These are phyloP conservation scores for Rhagologus leucostigma DNA, from an alignment of 2,113 vertebrate species.

Conservation along the genomic window DNA sequence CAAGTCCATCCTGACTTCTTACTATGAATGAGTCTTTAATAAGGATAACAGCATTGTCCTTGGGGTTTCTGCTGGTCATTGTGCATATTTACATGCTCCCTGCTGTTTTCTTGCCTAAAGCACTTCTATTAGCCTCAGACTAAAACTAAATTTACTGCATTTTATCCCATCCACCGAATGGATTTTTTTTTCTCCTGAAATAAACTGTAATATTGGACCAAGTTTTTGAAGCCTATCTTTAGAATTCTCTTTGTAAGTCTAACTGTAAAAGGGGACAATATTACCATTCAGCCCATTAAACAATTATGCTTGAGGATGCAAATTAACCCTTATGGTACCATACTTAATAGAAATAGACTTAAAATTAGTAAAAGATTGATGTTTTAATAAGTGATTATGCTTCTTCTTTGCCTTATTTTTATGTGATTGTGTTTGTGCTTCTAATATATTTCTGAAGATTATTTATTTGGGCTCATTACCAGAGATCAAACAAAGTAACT, in stretches of 20 bases:
- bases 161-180: background rate
- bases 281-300: background rate
- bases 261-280: background rate
- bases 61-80: background rate
- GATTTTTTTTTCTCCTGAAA: background rate
- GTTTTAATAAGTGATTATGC: background rate
- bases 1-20: background rate
- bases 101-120: background rate
- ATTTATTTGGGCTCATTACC: background rate
- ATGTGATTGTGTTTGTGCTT: background rate
- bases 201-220: background rate
- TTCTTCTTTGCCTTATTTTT: background rate
- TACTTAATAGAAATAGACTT: background rate
- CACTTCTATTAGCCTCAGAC: background rate
- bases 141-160: background rate
- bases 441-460: background rate
- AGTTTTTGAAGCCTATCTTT: background rate
- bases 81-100: background rate
- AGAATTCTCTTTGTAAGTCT: background rate
- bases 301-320: background rate
- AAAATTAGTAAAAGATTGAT: background rate
- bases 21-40: background rate
- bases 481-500: background rate
- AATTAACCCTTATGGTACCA: rapidly evolving
- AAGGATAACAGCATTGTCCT: background rate